Evolutionary conservation across 1,140 invertebrate species (phyloP), one percentile per base, ranked within the genome.

Genomic region (Theocolax elegans): DNA sequence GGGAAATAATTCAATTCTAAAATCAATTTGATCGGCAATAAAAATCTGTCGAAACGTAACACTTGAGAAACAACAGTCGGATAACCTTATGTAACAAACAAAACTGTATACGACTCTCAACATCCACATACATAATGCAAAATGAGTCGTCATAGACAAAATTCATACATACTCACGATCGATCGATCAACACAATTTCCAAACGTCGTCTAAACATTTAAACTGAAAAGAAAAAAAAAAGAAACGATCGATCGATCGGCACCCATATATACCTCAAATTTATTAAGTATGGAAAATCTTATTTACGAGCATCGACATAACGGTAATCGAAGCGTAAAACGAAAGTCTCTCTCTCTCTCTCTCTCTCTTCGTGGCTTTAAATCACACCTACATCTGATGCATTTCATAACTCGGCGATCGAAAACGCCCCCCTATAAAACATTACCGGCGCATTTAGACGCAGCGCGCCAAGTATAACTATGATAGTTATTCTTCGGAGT

Each of bases 221-320:
- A 42, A 40, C 9, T 29, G 17, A 17, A 46, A 25, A 13, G 13
- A 2, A 19, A 53, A 65, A n/a, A 42, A 49, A n/a, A n/a, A 51
- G 25, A 17, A 46, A 44, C 17, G 17, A 8, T 60, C 49, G n/a
- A n/a, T n/a, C n/a, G n/a, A n/a, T n/a, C n/a, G n/a, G n/a, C n/a
- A n/a, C n/a, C n/a, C n/a, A n/a, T n/a, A n/a, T n/a, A n/a, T n/a
- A n/a, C n/a, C n/a, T n/a, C n/a, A n/a, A n/a, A n/a, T n/a, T n/a
- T 23, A 67, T 69, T 54, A n/a, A 69, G 38, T 62, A 62, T 54
- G 35, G 38, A 69, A 69, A 69, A 69, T 69, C 67, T 69, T 62
- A 62, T 69, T 69, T 62, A 69, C 23, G 58, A 46, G 29, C 48
- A 25, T 44, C 58, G 48, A 69, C 23, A 46, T 69, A 69, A 69